Evolutionary conservation across 2,888 invertebrate genomes (phyloP).

Genomic region (Shargacucullia verbasci): DNA sequence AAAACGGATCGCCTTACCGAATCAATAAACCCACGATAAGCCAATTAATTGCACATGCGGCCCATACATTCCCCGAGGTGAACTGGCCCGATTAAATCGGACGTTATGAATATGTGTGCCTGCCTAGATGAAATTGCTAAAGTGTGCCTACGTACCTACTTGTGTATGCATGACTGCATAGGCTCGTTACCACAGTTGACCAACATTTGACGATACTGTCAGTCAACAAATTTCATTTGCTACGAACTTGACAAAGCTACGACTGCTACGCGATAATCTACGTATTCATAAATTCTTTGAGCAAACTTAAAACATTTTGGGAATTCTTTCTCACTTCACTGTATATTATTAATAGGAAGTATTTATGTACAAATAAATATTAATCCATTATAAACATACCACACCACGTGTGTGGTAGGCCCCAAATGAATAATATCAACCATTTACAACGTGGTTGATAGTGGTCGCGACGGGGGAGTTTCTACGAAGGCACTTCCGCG

Average conservation of each 20-base stretch:
- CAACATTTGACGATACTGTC: too few relatives aligned
- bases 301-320: background rate
- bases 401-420: conserved; percentile 71
- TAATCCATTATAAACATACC: conserved; percentile 36
- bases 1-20: conserved; percentile 88
- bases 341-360: conserved; percentile 6
- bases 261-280: background rate
- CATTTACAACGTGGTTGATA: conserved; percentile 71
- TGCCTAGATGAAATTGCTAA: conserved; percentile 43
- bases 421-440: conserved; percentile 63
- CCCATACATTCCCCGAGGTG: conserved; percentile 71
- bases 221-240: conserved; percentile 1
- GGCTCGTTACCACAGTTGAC: conserved; percentile 12
- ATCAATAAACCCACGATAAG: conserved; percentile 87
- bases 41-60: conserved; percentile 86
- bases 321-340: conserved; percentile 2
- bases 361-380: conserved; percentile 27
- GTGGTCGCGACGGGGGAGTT: conserved; percentile 74
- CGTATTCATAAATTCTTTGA: conserved; percentile 23
- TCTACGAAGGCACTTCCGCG: conserved; percentile 71
- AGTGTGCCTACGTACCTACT: conserved; percentile 20
- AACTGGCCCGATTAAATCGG: conserved; percentile 65
- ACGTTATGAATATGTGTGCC: conserved; percentile 50
- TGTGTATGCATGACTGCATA: background rate
- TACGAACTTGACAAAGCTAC: conserved; percentile 4